Evolutionary conservation across 2,113 vertebrate species (phyloP).

Genomic region (Siniperca knerii): DNA sequence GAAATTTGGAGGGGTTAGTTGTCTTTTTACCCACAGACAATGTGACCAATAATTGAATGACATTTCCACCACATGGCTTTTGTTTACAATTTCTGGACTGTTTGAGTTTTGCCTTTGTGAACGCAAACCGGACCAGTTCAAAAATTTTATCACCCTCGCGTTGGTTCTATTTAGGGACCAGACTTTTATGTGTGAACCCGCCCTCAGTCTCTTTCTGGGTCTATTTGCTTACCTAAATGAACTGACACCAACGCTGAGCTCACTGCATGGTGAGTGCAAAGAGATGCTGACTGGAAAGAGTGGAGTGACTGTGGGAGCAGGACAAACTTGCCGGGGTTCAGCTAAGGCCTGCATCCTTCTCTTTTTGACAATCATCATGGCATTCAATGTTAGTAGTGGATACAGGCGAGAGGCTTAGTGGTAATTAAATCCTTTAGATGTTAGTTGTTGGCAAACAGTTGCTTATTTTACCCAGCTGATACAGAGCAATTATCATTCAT

Average conservation of each 20-base stretch:
- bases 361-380: not conserved
- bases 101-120: too few relatives aligned
- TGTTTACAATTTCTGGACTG: too few relatives aligned
- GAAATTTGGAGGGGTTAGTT: too few relatives aligned
- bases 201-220: not conserved
- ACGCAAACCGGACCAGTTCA: too few relatives aligned
- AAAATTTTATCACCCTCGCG: too few relatives aligned
- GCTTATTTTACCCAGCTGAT: not conserved
- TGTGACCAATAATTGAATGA: too few relatives aligned
- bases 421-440: not conserved
- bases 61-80: too few relatives aligned
- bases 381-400: not conserved
- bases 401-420: not conserved
- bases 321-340: too few relatives aligned
- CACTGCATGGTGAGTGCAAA: not conserved
- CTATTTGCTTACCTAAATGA: not conserved
- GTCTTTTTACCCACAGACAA: too few relatives aligned
- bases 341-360: not conserved
- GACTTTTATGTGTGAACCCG: too few relatives aligned
- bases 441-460: not conserved
- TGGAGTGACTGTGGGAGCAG: too few relatives aligned
- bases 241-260: not conserved
- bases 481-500: not conserved
- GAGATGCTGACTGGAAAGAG: not conserved
- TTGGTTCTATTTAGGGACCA: too few relatives aligned